Percentiles rank a stretch among this genome's conserved stretches.
Conservation (phyloP, 2,888 invertebrate species). For the Caenorhabditis sp. region DNA sequence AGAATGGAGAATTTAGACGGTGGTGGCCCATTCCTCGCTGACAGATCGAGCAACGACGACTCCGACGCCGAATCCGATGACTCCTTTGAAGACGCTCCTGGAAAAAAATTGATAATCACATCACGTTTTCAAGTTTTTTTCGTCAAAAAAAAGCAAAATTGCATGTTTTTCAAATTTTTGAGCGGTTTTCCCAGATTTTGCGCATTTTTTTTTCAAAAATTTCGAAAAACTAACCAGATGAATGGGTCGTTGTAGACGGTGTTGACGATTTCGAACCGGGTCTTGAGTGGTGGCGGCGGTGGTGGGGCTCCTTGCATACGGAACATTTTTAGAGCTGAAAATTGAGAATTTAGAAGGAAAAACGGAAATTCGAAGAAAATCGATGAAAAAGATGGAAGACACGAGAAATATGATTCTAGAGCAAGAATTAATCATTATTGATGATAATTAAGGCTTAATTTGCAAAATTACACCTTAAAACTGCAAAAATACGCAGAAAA, state of each 20-base stretch:
- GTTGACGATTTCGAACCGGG: conserved; percentile 69
- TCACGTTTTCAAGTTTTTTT: no score
- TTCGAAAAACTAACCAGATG: conserved; percentile 58
- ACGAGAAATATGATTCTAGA: not conserved
- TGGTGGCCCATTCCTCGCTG: conserved; percentile 72
- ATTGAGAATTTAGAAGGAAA: not conserved
- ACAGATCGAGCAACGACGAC: conserved; percentile 71
- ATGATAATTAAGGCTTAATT: no score
- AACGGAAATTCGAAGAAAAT: conserved; percentile 13
- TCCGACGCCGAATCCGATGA: conserved; percentile 72
- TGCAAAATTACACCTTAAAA: no score
- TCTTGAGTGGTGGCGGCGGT: conserved; percentile 68
- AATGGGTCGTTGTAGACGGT: conserved; percentile 74
- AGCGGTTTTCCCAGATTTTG: not conserved
- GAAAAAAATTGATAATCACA: not conserved
- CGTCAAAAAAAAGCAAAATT: not conserved
- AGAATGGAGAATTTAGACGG: conserved; percentile 50
- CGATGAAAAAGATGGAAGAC: no score
- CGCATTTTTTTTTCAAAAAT: not conserved
- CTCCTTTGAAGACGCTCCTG: conserved; percentile 74
- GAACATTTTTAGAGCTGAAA: conserved; percentile 62
- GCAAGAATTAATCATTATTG: no score
- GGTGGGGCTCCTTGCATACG: conserved; percentile 74
- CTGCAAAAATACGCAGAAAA: no score
- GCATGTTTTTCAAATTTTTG: not conserved